A percentile compares a stretch with the other conserved stretches of the same genome.
These are phyloP conservation scores for Tauraco hartlaubi DNA, from an alignment of 2,797 vertebrate species.

Conservation along the genomic window DNA sequence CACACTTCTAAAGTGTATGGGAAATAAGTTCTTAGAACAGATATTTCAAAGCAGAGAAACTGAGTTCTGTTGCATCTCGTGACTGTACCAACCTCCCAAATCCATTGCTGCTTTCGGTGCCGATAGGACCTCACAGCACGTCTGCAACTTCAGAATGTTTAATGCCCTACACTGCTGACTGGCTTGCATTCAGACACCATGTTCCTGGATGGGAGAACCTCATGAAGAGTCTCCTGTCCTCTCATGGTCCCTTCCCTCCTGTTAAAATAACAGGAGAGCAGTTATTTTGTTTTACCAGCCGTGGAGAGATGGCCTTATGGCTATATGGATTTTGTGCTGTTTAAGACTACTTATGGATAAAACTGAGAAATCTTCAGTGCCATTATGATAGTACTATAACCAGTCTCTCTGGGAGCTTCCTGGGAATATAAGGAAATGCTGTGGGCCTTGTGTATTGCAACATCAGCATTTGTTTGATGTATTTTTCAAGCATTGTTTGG, in stretches of 20 bases:
- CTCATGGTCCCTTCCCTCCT: neutral
- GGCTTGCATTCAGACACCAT: neutral
- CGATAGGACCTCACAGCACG: fast-evolving
- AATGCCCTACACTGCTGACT: neutral
- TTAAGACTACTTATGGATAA: neutral
- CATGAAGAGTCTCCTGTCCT: neutral
- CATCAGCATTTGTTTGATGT: slow-evolving; percentile 47
- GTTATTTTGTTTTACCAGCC: neutral
- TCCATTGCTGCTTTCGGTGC: neutral
- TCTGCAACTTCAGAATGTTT: neutral
- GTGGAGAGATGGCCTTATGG: neutral
- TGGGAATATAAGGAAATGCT: slow-evolving; percentile 26
- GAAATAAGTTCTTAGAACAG: neutral
- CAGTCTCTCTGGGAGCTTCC: neutral
- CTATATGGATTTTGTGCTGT: neutral
- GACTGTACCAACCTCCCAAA: neutral
- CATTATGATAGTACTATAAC: neutral
- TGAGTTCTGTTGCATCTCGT: neutral
- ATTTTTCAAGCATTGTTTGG: slow-evolving; percentile 50
- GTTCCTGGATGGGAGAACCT: neutral
- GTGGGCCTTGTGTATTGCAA: neutral
- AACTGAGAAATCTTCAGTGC: neutral
- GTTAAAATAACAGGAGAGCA: neutral
- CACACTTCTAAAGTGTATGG: neutral
- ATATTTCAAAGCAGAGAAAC: neutral